Conservation (phyloP, 1,140 invertebrate genomes). For the Epicauta chinensis region DNA sequence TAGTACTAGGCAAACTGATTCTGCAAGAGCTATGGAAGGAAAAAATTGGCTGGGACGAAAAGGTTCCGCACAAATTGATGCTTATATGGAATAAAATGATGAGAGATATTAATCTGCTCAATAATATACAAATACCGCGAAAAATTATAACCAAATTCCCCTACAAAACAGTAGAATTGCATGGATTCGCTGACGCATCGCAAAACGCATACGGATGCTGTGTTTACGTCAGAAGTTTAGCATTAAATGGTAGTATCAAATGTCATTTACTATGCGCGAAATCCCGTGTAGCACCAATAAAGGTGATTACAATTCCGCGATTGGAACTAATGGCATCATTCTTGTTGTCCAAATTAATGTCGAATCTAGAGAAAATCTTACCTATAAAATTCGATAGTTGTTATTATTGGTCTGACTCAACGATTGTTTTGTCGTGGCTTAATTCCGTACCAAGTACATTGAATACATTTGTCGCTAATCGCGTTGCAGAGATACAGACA, state of each 20-base stretch:
- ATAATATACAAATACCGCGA: no score
- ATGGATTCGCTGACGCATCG: constrained; percentile 42
- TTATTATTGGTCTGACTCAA: constrained; percentile 38
- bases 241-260: no score
- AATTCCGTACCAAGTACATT: constrained; percentile 23
- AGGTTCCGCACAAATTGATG: constrained; percentile 6
- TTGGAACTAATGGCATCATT: constrained; percentile 38
- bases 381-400: not conserved
- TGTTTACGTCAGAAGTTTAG: not conserved
- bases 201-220: constrained; percentile 39
- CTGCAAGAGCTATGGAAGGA: constrained; percentile 34
- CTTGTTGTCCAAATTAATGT: constrained; percentile 15
- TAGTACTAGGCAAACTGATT: constrained; percentile 33
- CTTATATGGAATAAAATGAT: not conserved
- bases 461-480: constrained; percentile 42
- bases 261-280: constrained; percentile 30
- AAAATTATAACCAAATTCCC: no score
- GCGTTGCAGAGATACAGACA: constrained; percentile 37
- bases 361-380: not conserved
- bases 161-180: constrained; percentile 20
- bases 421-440: constrained; percentile 40
- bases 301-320: constrained; percentile 30
- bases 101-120: no score
- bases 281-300: constrained; percentile 34
- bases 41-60: constrained; percentile 37